Conservation (phyloP, 1,140 invertebrate genomes). For the Calephelis virginiensis region DNA sequence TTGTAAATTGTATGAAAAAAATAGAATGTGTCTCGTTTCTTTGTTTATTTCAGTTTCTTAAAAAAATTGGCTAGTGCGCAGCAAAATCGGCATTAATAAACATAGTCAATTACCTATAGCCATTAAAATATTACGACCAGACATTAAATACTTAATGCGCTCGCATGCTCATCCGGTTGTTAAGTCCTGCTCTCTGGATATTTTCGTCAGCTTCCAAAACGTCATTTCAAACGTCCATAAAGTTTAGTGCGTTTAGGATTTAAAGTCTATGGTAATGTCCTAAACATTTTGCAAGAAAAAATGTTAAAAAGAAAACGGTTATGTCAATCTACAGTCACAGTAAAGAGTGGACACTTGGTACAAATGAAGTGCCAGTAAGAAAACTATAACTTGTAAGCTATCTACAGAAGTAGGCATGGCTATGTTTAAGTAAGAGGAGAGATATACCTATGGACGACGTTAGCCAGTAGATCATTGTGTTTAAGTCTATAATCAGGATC, state of each 20-base stretch:
- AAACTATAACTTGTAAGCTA: constrained; percentile 37
- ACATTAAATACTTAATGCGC: constrained; percentile 30
- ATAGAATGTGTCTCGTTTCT: too few species aligned
- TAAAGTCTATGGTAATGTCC: not conserved
- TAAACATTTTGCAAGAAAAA: not conserved
- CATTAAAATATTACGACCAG: too few species aligned
- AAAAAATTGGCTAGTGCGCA: too few species aligned
- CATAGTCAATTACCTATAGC: too few species aligned
- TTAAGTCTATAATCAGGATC: constrained; percentile 94
- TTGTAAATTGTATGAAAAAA: too few species aligned
- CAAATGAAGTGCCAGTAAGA: constrained; percentile 30
- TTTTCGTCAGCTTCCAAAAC: not conserved
- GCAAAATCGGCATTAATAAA: too few species aligned
- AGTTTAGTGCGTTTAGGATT: constrained; percentile 4
- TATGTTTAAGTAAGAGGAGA: constrained; percentile 21
- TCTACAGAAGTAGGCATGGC: constrained; percentile 36
- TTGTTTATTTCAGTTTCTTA: too few species aligned
- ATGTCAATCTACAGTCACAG: too few species aligned
- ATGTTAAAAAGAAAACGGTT: constrained; percentile 6
- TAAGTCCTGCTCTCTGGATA: not conserved
- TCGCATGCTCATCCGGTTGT: constrained; percentile 67
- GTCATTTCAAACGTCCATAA: constrained; percentile 25
- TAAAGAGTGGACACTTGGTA: constrained; percentile 8
- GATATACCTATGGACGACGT: constrained; percentile 94
- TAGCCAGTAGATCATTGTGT: constrained; percentile 96